Evolutionary conservation across 1,140 invertebrate species (phyloP), one percentile per base, ranked within the genome.

Genomic region (Campodea augens): DNA sequence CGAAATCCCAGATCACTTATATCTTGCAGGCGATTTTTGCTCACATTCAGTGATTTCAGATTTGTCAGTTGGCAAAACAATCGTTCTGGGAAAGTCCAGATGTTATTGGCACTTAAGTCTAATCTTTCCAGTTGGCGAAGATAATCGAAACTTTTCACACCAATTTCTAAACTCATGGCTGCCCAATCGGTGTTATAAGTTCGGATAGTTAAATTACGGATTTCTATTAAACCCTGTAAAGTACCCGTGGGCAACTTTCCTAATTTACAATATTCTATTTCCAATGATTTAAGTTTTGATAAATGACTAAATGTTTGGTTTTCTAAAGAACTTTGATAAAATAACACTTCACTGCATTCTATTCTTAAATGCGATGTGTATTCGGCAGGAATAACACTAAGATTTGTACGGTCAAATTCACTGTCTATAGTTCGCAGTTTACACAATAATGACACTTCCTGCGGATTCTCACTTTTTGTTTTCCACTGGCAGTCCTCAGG

Each of bases 21-120:
- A 60, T 88, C 79, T 66, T 84, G 78, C 49, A 90, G 60, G 52
- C 80, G 72, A 63, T 93, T 92, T 54, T 75, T 73, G 36, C 85
- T 87, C 32, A 86, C 73, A 56, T 87, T 87, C 41, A 87, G 61
- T 41, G 68, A 70, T 23, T 82, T 72, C 46, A 89, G 65, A 54
- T 79, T 83, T 1, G 71, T 74, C 43, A 90, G 60, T 0, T 80
- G 72, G 57, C 87, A 91, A 57, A 91, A 88, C 15, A 86, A 65
- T 47, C 77, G 77, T 51, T 81, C 77, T 1, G 86, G 84, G 55
- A 92, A 74, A 15, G 80, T 78, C 76, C 80, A 84, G 50, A 92
- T 81, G 57, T 87, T 87, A 59, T 90, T 90, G 52, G 73, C 76
- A 54, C 82, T 85, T 24, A 93, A 62, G 60, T 92, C 87, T 41